Percentiles rank a stretch among this genome's conserved stretches.
Evolutionary conservation across 2,797 vertebrate species (phyloP).

Genomic region (Liparis tanakae): DNA sequence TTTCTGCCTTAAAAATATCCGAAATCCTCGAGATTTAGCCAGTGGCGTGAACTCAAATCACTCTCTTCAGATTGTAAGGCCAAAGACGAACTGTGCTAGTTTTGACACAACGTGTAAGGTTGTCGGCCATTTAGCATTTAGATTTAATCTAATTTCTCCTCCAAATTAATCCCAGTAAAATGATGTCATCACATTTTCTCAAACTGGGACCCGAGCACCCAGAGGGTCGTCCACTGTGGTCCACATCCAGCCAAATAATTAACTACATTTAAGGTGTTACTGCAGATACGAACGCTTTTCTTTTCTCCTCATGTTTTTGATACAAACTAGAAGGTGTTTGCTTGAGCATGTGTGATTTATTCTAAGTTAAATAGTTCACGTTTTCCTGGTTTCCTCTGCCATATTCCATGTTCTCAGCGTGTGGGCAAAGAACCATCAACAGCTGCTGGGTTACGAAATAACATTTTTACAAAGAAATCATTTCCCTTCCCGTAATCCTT

Average conservation of each 20-base stretch:
- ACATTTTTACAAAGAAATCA: not conserved
- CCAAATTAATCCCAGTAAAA: conserved; percentile 1
- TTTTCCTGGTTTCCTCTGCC: conserved; percentile 5
- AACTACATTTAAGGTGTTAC: not conserved
- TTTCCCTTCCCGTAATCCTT: not conserved
- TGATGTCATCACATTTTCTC: not conserved
- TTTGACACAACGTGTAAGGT: conserved; percentile 2
- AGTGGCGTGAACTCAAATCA: not conserved
- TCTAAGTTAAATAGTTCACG: not conserved
- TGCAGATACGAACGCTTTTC: not conserved
- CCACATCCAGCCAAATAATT: not conserved
- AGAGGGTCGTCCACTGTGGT: not conserved
- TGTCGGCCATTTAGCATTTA: conserved; percentile 13
- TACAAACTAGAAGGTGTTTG: conserved; percentile 1
- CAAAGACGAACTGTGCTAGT: not conserved
- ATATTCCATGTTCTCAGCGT: conserved; percentile 18
- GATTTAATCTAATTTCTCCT: conserved; percentile 26
- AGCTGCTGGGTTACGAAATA: conserved; percentile 6
- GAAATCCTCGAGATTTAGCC: not conserved
- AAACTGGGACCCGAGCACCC: not conserved
- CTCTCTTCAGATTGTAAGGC: conserved; percentile 14
- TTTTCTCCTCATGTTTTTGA: not conserved
- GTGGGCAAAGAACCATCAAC: not conserved
- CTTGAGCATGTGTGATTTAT: conserved; percentile 7
- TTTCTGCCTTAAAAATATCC: conserved; percentile 61